Evolutionary conservation across 2,888 invertebrate genomes (phyloP), one percentile per base, ranked within the genome.

Genomic region (Drosophila picticornis): DNA sequence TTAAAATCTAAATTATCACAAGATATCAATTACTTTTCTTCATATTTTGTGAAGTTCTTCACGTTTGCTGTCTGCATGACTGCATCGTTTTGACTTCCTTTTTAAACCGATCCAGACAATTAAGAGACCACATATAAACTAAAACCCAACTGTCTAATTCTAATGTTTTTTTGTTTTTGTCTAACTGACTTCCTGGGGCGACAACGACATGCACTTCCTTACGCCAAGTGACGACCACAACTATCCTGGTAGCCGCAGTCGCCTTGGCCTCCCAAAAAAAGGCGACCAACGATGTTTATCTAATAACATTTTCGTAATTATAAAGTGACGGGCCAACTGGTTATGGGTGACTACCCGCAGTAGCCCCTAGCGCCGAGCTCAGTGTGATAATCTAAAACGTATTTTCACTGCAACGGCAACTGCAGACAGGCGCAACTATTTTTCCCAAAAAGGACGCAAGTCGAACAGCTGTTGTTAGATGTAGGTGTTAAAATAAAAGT

Each of bases 361-460:
- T 71, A 57, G 68, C 52, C 61, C 51, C 57, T 57, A 57, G 69
- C 13, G 16, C 11, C 25, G 38, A 38, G 27, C n/a, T 7, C 16
- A 86, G 86, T 83, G 75, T 71, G 90, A 87, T 88, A 86, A 90
- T 88, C 89, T 87, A 90, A 86, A 87, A 81, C 81, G 76, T 68
- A 88, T 79, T 87, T 88, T 81, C 84, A 86, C 80, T 76, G 63
- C 57, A 27, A 40, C 53, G 38, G n/a, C 68, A 34, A 34, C 62
- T 53, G 50, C 25, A 27, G 27, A 38, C 7, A 55, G 19, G 7
- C 25, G 9, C 57, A 40, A 57, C 22, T 22, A 22, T 59, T 57
- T 50, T 43, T 31, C 72, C 43, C 25, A 25, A 25, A 38, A 58
- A 66, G 63, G 67, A 79, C 60, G 31, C 48, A 63, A 68, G 62